Evolutionary conservation across 2,888 invertebrate species (phyloP).

Genomic region (Pecten maximus): DNA sequence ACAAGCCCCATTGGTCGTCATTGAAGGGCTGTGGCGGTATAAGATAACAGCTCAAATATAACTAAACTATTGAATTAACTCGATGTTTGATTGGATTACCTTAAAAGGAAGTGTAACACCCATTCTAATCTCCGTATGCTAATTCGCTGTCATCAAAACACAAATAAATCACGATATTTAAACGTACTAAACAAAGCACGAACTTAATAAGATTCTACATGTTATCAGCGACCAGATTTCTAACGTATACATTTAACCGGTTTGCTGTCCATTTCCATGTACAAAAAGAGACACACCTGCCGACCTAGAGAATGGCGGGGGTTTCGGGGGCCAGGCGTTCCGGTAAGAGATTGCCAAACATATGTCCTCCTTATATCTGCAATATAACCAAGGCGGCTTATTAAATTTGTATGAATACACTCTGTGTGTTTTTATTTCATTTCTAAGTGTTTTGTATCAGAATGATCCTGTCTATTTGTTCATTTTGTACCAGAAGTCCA

Average conservation of each 20-base stretch:
- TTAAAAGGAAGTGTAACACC: not conserved
- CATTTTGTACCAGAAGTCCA: not conserved
- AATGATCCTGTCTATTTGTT: not conserved
- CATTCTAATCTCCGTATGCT: not conserved
- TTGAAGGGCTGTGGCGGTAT: not conserved
- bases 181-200: not conserved
- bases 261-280: not conserved
- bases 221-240: not conserved
- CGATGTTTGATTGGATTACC: not conserved
- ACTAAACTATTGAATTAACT: not conserved
- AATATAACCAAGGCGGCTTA: not conserved
- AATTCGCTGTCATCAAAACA: not conserved
- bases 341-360: not conserved
- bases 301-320: not conserved
- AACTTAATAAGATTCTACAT: not conserved
- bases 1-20: not conserved
- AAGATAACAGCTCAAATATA: not conserved
- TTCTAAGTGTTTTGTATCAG: not conserved
- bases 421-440: not conserved
- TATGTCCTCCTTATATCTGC: not conserved
- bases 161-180: not conserved
- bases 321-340: not conserved
- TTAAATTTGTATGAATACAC: not conserved
- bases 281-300: not conserved
- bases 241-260: not conserved